phyloP scores from a whole-genome alignment of 2,888 invertebrate species.

The Chloroclysta siterata region DNA sequence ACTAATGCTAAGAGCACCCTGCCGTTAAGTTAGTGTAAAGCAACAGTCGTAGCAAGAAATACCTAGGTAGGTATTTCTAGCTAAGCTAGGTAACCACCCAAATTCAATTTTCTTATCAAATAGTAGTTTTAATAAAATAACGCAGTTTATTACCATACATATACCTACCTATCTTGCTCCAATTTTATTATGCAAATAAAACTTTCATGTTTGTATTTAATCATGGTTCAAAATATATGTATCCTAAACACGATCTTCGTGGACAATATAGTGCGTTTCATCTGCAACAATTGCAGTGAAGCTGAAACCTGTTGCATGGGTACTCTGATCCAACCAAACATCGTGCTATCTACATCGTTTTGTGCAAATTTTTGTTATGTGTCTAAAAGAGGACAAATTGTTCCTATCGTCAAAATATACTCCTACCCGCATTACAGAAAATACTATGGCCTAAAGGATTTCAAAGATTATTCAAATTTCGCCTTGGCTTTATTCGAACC shows the following conservation, averaged over 20 bases:
- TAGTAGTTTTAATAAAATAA: background rate
- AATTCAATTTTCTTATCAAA: constrained; percentile 1
- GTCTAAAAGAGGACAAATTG: constrained; percentile 24
- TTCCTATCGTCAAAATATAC: constrained; percentile 38
- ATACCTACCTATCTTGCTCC: background rate
- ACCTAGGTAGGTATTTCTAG: no score
- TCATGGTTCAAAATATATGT: constrained; percentile 21
- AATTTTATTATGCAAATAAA: constrained; percentile 19
- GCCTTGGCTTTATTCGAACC: constrained; percentile 16
- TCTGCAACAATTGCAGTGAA: constrained; percentile 46
- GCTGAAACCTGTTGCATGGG: constrained; percentile 56
- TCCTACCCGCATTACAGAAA: constrained; percentile 37
- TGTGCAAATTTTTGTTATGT: constrained; percentile 62
- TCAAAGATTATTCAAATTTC: constrained; percentile 5
- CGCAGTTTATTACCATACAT: constrained; percentile 7
- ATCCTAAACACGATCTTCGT: constrained; percentile 41
- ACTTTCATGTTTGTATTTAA: constrained; percentile 13
- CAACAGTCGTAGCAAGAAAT: no score
- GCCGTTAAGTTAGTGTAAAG: no score
- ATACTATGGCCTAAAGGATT: constrained; percentile 2
- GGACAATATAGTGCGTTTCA: constrained; percentile 50
- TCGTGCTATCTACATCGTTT: constrained; percentile 56
- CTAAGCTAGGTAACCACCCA: no score
- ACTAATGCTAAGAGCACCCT: no score
- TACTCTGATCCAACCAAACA: constrained; percentile 52